phyloP scores from a whole-genome alignment of 2,888 invertebrate genomes.

The Spatulosminthurus flaviceps region DNA sequence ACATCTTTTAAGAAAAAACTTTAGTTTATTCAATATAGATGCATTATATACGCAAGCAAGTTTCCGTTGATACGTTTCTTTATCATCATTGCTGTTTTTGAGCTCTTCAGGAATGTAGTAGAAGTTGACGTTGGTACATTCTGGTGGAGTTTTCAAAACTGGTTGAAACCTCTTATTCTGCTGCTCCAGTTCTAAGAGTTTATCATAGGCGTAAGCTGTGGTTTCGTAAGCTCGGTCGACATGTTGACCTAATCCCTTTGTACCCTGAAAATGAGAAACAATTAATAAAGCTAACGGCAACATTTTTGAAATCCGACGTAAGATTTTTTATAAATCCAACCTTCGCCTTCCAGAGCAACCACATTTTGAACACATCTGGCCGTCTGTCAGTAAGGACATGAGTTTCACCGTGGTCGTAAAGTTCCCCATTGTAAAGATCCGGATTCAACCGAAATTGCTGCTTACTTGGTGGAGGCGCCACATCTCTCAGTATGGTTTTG shows the following conservation, averaged over 20 bases:
- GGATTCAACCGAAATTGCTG: constrained; percentile 31
- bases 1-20: too few species aligned
- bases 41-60: background rate
- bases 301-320: too few species aligned
- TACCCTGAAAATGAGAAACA: constrained; percentile 46
- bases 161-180: background rate
- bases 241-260: constrained; percentile 32
- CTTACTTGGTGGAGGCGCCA: constrained; percentile 15
- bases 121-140: constrained; percentile 28
- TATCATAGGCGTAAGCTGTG: constrained; percentile 10
- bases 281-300: too few species aligned
- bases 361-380: constrained; percentile 37
- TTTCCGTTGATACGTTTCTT: background rate
- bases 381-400: constrained; percentile 6
- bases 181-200: background rate
- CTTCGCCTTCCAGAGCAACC: constrained; percentile 42
- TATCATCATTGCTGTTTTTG: background rate
- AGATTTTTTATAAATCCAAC: background rate
- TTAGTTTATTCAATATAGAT: too few species aligned
- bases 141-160: background rate
- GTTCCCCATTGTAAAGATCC: constrained; percentile 5
- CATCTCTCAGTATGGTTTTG: background rate
- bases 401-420: constrained; percentile 11
- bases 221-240: constrained; percentile 34
- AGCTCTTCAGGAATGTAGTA: background rate